These are phyloP conservation scores for Macrotrachela quadricornifera DNA, from an alignment of 1,140 invertebrate genomes.

Conservation along the genomic window DNA sequence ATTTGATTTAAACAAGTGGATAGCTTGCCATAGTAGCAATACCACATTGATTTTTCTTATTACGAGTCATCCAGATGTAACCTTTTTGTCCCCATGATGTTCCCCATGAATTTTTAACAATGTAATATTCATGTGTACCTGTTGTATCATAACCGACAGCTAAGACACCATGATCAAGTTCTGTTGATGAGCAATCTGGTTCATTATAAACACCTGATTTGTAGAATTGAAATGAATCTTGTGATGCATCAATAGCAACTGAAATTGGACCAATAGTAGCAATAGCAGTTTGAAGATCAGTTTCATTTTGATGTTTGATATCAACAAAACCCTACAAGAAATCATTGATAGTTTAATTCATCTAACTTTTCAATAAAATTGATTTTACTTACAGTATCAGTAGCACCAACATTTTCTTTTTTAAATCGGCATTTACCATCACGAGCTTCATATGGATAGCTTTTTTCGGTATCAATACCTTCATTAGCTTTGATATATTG, in stretches of 20 bases:
- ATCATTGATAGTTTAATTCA: no score
- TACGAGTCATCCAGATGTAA: slow-evolving; percentile 27
- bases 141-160: slow-evolving; percentile 59
- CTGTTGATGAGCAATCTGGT: slow-evolving; percentile 40
- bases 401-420: slow-evolving; percentile 12
- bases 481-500: slow-evolving; percentile 38
- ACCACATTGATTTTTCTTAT: slow-evolving; percentile 27
- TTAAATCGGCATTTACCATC: slow-evolving; percentile 35
- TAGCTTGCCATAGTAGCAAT: slow-evolving; percentile 25
- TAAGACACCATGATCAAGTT: slow-evolving; percentile 67
- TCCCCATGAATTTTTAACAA: slow-evolving; percentile 9
- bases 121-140: not conserved
- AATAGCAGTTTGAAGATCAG: slow-evolving; percentile 32
- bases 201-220: slow-evolving; percentile 41
- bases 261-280: slow-evolving; percentile 59
- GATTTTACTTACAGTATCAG: no score
- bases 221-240: slow-evolving; percentile 52
- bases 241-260: slow-evolving; percentile 64
- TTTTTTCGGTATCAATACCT: not conserved
- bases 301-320: slow-evolving; percentile 14
- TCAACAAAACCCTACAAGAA: slow-evolving; percentile 17
- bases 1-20: no score
- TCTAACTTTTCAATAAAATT: no score
- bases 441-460: slow-evolving; percentile 11
- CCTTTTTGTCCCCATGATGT: slow-evolving; percentile 59